phyloP scores from a whole-genome alignment of 2,888 invertebrate genomes.

The Parnassius glacialis region DNA sequence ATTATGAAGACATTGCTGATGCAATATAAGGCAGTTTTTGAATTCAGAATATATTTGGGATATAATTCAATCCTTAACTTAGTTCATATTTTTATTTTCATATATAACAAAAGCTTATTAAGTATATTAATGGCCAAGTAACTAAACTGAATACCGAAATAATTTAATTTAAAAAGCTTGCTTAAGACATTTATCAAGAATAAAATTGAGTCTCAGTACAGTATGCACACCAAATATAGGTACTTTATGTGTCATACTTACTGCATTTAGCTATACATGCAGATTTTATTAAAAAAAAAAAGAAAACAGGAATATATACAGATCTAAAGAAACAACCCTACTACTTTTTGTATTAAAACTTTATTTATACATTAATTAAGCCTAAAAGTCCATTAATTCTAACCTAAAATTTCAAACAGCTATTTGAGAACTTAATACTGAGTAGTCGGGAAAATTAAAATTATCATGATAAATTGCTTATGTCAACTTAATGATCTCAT shows the following conservation, averaged over 20 bases:
- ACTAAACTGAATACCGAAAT: too few relatives aligned
- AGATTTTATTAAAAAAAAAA: not conserved
- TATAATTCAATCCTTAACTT: too few relatives aligned
- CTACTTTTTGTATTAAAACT: conserved; percentile 64
- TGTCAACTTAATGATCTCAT: conserved; percentile 57
- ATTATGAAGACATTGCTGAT: too few relatives aligned
- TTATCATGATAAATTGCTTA: conserved; percentile 55
- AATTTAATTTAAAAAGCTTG: too few relatives aligned
- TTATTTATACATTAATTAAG: conserved; percentile 65
- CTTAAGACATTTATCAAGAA: too few relatives aligned
- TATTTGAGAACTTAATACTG: conserved; percentile 79
- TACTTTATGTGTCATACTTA: not conserved
- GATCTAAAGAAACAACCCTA: conserved; percentile 77
- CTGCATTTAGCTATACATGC: conserved; percentile 8
- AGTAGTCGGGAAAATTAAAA: conserved; percentile 60
- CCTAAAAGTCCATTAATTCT: conserved; percentile 63
- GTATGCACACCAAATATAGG: not conserved
- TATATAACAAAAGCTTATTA: too few relatives aligned
- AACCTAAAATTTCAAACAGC: conserved; percentile 60
- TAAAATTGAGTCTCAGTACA: not conserved
- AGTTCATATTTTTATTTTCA: too few relatives aligned
- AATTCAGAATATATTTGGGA: too few relatives aligned
- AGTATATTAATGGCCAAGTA: too few relatives aligned
- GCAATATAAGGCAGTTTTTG: too few relatives aligned
- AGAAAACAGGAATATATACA: conserved; percentile 66